phyloP scores from a whole-genome alignment of 2,888 invertebrate species.

The Aproaerema taeniolella region DNA sequence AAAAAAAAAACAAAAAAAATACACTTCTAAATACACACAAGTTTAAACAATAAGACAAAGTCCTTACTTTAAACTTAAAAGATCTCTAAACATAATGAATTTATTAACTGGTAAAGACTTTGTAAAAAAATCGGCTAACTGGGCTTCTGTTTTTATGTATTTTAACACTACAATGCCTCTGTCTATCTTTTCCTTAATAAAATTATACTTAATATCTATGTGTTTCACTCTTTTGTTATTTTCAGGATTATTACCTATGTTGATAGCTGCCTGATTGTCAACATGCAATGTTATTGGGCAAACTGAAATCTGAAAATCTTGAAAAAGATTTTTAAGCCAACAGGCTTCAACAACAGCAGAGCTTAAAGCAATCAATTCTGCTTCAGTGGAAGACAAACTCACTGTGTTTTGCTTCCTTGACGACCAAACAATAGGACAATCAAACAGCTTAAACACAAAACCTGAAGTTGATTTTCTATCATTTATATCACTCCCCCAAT shows the following conservation, averaged over 20 bases:
- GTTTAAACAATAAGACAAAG: too few species aligned
- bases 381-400: not conserved
- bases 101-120: not conserved
- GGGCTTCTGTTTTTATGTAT: not conserved
- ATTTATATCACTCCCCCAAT: not conserved
- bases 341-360: not conserved
- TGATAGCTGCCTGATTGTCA: not conserved
- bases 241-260: not conserved
- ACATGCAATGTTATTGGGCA: not conserved
- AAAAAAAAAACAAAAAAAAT: too few species aligned
- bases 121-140: not conserved
- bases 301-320: not conserved
- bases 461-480: too few species aligned
- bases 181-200: not conserved
- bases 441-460: conserved; percentile 10
- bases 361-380: not conserved
- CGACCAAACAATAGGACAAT: conserved; percentile 17
- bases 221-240: not conserved
- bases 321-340: not conserved
- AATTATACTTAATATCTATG: not conserved
- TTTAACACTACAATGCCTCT: not conserved
- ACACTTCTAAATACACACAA: too few species aligned
- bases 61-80: too few species aligned
- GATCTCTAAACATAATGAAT: not conserved
- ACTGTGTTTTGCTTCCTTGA: not conserved